Percentiles rank a stretch among this genome's conserved stretches.
These are phyloP conservation scores for Monopterus albus DNA, from an alignment of 2,113 vertebrate species.

Conservation along the genomic window DNA sequence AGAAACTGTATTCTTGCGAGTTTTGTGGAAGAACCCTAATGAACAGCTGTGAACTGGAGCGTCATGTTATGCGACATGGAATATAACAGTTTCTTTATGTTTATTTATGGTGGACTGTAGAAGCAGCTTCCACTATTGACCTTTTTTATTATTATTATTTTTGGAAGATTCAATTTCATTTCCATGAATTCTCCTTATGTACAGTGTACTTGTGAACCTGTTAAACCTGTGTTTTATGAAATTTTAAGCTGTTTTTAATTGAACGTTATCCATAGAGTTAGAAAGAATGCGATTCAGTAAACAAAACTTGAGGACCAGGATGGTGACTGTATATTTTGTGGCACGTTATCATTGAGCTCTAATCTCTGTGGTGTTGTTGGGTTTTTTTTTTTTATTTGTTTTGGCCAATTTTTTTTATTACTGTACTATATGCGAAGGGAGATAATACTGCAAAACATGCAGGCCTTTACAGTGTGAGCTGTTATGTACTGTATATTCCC, in stretches of 20 bases:
- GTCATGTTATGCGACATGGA: slow-evolving; percentile 63
- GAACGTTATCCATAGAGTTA: too few species aligned
- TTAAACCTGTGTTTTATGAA: slow-evolving; percentile 29
- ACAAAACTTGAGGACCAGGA: neutral
- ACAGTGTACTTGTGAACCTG: neutral
- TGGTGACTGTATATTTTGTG: too few species aligned
- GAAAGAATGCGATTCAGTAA: too few species aligned
- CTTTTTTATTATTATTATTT: neutral
- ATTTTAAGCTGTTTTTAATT: slow-evolving; percentile 48
- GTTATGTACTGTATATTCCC: too few species aligned
- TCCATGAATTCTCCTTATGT: neutral
- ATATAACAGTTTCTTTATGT: slow-evolving; percentile 35
- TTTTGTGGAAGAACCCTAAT: slow-evolving; percentile 67
- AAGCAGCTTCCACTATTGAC: neutral
- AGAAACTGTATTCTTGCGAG: slow-evolving; percentile 47
- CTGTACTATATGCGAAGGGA: neutral
- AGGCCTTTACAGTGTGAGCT: slow-evolving; percentile 23
- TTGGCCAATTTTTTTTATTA: neutral
- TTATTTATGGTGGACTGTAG: neutral
- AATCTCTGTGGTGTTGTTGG: too few species aligned
- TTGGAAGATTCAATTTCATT: neutral
- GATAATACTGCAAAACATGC: slow-evolving; percentile 6
- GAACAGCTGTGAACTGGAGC: slow-evolving; percentile 50
- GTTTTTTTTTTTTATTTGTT: too few species aligned
- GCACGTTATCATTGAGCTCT: too few species aligned